Conservation (phyloP, 2,888 invertebrate genomes). For the Cosmia pyralina region DNA sequence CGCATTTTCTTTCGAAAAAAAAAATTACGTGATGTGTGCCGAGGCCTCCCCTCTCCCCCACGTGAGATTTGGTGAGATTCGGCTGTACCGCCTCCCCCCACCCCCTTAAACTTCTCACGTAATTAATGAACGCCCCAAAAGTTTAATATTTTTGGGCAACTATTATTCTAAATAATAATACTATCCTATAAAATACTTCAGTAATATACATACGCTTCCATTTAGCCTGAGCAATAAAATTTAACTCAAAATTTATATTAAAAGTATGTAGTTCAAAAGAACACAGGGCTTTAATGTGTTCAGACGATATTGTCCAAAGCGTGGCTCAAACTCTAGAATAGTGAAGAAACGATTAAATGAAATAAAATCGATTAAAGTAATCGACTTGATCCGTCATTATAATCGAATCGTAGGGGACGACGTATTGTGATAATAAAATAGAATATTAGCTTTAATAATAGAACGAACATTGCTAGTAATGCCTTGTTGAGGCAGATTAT, state of each 20-base stretch:
- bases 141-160: background rate
- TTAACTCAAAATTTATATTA: conserved; percentile 15
- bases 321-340: conserved; percentile 77
- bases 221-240: conserved; percentile 28
- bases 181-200: conserved; percentile 17
- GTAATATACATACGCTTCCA: conserved; percentile 41
- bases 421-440: conserved; percentile 79
- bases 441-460: conserved; percentile 70
- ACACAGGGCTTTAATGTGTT: conserved; percentile 82
- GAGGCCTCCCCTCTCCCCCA: no score
- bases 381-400: conserved; percentile 54
- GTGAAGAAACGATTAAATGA: conserved; percentile 59
- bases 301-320: conserved; percentile 74
- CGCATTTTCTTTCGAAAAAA: no score
- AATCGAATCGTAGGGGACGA: conserved; percentile 71
- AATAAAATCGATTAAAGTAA: conserved; percentile 60
- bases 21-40: no score
- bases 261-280: conserved; percentile 61
- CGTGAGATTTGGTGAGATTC: no score
- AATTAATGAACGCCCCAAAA: no score
- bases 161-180: background rate
- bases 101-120: no score
- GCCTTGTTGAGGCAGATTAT: conserved; percentile 53
- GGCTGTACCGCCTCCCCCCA: no score
- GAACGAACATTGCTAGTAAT: conserved; percentile 57